These are phyloP conservation scores for Petrophora chlorosata DNA, from an alignment of 2,888 invertebrate species.

Conservation along the genomic window DNA sequence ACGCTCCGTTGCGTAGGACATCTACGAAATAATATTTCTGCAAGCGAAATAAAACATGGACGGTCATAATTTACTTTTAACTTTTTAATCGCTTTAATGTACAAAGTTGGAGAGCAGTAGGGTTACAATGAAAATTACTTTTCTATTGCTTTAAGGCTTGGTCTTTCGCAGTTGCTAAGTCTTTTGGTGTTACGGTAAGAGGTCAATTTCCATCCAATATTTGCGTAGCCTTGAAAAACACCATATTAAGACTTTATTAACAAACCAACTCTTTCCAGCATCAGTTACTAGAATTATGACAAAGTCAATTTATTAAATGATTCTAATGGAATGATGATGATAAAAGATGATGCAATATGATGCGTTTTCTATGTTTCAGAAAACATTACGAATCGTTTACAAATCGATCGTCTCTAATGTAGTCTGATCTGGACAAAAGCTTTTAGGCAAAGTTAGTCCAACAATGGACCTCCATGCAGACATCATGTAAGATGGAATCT, in stretches of 20 bases:
- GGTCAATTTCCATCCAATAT: conserved; percentile 1
- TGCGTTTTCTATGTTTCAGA: too few species aligned
- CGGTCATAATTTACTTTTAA: conserved; percentile 40
- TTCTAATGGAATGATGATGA: too few species aligned
- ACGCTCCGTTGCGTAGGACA: conserved; percentile 45
- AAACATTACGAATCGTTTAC: too few species aligned
- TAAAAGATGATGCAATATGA: too few species aligned
- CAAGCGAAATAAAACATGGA: conserved; percentile 39
- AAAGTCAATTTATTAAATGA: too few species aligned
- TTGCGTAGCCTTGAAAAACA: too few species aligned
- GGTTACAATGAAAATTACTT: conserved; percentile 24
- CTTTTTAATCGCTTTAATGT: conserved; percentile 41
- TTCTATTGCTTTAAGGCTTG: conserved; percentile 21
- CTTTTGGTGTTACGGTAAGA: neutral
- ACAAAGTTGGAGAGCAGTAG: conserved; percentile 33
- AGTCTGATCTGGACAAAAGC: conserved; percentile 2
- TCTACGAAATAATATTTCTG: conserved; percentile 48
- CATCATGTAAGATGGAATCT: conserved; percentile 52
- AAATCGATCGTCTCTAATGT: too few species aligned
- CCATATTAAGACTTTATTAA: too few species aligned
- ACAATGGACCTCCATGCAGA: conserved; percentile 28
- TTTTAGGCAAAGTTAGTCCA: conserved; percentile 1
- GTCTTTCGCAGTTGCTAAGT: neutral
- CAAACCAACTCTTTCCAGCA: too few species aligned
- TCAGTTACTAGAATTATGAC: too few species aligned